phyloP scores from a whole-genome alignment of 2,888 invertebrate species.

The Eupeodes latifasciatus region DNA sequence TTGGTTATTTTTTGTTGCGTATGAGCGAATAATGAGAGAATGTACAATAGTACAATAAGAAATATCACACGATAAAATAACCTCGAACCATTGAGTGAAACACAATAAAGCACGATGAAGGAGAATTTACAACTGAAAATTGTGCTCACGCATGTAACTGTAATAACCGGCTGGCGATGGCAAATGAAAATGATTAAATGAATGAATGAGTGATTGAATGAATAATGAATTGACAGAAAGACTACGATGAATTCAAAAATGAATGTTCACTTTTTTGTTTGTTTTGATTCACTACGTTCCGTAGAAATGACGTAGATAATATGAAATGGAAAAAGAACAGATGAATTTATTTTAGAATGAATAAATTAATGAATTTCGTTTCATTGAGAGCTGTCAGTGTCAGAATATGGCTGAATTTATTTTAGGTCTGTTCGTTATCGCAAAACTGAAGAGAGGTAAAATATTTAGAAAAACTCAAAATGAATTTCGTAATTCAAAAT shows the following conservation, averaged over 20 bases:
- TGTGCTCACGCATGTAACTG: conserved; percentile 46
- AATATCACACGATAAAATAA: conserved; percentile 17
- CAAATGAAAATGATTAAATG: neutral
- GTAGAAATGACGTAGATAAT: neutral
- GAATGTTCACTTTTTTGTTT: neutral
- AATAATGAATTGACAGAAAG: conserved; percentile 29
- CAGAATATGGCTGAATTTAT: neutral
- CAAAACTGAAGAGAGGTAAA: no score
- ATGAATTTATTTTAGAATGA: conserved; percentile 15
- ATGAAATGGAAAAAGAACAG: neutral
- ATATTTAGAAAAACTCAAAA: neutral
- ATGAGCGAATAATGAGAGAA: conserved; percentile 55
- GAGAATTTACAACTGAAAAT: conserved; percentile 69
- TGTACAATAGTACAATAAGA: conserved; percentile 19
- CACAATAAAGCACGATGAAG: conserved; percentile 51
- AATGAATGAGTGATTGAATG: conserved; percentile 41
- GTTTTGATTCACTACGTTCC: neutral
- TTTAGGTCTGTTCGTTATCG: neutral
- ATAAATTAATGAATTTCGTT: neutral
- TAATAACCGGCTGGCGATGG: conserved; percentile 41
- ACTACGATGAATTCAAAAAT: neutral
- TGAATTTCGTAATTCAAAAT: no score
- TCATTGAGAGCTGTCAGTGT: neutral
- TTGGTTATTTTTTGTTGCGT: conserved; percentile 45
- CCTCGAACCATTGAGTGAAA: neutral